Percentiles rank a stretch among this genome's conserved stretches.
These are phyloP conservation scores for Lithobates pipiens DNA, from an alignment of 2,797 vertebrate species.

Conservation along the genomic window DNA sequence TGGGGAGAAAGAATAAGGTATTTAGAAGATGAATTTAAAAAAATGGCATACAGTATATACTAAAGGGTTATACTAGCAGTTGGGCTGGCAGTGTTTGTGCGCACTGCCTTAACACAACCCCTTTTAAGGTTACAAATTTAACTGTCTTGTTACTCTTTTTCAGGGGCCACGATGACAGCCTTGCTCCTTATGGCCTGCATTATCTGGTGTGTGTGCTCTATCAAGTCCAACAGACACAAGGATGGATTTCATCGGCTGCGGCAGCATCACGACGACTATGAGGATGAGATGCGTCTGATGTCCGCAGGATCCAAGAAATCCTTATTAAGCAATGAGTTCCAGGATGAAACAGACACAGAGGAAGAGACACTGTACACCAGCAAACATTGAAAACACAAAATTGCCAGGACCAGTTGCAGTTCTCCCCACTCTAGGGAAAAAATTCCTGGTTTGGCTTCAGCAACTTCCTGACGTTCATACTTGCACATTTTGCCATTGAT, in stretches of 20 bases:
- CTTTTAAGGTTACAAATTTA: neutral
- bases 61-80: too few relatives aligned
- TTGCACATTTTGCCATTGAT: conserved; percentile 58
- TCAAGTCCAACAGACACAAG: conserved; percentile 94
- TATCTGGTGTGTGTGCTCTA: conserved; percentile 96
- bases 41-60: too few relatives aligned
- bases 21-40: too few relatives aligned
- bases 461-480: conserved; percentile 3
- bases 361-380: conserved; percentile 96
- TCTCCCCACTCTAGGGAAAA: conserved; percentile 29
- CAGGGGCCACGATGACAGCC: conserved; percentile 96
- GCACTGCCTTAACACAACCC: too few relatives aligned
- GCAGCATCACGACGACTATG: conserved; percentile 94
- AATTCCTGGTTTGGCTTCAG: conserved; percentile 20
- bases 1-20: too few relatives aligned
- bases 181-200: conserved; percentile 93
- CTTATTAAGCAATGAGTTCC: conserved; percentile 93
- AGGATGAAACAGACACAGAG: conserved; percentile 97
- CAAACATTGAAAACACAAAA: conserved; percentile 84
- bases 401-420: conserved; percentile 8
- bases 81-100: too few relatives aligned
- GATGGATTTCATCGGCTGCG: conserved; percentile 96
- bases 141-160: conserved; percentile 5
- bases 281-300: conserved; percentile 93
- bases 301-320: conserved; percentile 97